Conservation (phyloP, 2,797 vertebrate species). For the Yasuhikotakia modesta region DNA sequence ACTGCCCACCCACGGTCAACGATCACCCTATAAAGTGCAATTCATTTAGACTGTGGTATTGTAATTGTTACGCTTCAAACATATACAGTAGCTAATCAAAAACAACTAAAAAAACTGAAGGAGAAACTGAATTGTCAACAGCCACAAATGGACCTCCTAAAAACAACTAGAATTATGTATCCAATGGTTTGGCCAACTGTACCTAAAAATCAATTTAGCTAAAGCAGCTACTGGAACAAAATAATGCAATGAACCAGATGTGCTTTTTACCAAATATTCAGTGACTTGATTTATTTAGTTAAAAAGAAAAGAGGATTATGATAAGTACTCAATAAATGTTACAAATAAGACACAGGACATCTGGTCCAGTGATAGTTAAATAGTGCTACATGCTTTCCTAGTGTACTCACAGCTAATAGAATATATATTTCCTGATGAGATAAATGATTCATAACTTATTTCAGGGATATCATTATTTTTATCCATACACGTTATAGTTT, state of each 20-base stretch:
- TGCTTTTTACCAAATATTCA: neutral
- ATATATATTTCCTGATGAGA: conserved; percentile 42
- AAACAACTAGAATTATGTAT: neutral
- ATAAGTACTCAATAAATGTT: conserved; percentile 6
- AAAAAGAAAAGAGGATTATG: conserved; percentile 13
- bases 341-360: conserved; percentile 78
- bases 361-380: conserved; percentile 76
- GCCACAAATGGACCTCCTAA: neutral
- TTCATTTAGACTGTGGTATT: conserved; percentile 19
- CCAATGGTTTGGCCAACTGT: neutral
- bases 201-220: neutral
- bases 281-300: conserved; percentile 14
- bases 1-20: neutral
- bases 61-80: conserved; percentile 10
- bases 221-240: neutral
- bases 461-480: conserved; percentile 40
- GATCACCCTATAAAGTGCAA: conserved; percentile 34
- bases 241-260: neutral
- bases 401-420: conserved; percentile 58
- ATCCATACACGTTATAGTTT: conserved; percentile 25
- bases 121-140: neutral
- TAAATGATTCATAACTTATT: conserved; percentile 58
- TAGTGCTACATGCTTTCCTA: conserved; percentile 58
- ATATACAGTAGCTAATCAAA: neutral
- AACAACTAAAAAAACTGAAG: neutral